Conservation (phyloP, 2,888 invertebrate genomes). For the Temnothorax rugatulus region DNA sequence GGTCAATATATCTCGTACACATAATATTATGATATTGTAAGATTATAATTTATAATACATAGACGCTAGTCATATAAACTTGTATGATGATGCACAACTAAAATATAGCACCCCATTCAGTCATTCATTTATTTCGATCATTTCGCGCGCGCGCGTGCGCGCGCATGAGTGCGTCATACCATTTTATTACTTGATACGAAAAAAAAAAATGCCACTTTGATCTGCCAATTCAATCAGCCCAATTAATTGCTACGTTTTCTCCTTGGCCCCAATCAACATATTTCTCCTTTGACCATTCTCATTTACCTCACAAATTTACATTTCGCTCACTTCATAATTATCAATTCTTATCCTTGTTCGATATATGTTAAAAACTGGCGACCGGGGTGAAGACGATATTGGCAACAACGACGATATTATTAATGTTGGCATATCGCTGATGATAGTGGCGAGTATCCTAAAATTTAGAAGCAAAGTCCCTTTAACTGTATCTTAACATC, state of each 20-base stretch:
- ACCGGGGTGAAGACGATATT: conserved; percentile 64
- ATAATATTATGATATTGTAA: conserved; percentile 80
- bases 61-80: conserved; percentile 84
- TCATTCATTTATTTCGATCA: conserved; percentile 73
- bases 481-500: not conserved
- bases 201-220: conserved; percentile 61
- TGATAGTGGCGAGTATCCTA: conserved; percentile 75
- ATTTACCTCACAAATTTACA: conserved; percentile 67
- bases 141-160: conserved; percentile 65
- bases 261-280: conserved; percentile 76
- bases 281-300: conserved; percentile 70
- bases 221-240: conserved; percentile 63
- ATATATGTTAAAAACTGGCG: conserved; percentile 50
- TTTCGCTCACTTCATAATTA: conserved; percentile 58
- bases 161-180: conserved; percentile 60
- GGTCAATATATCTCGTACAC: conserved; percentile 82
- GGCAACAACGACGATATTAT: conserved; percentile 69
- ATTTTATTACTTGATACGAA: conserved; percentile 61
- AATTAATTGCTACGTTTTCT: conserved; percentile 63
- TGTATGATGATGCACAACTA: conserved; percentile 83
- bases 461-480: conserved; percentile 32
- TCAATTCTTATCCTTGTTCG: conserved; percentile 44
- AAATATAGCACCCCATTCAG: conserved; percentile 82
- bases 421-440: conserved; percentile 71
- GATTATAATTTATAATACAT: conserved; percentile 86